A percentile compares a stretch with the other conserved stretches of the same genome.
Conservation (phyloP, 37 sponge, comb jelly and placozoan genomes). For the Cladorhizidae sp. region DNA sequence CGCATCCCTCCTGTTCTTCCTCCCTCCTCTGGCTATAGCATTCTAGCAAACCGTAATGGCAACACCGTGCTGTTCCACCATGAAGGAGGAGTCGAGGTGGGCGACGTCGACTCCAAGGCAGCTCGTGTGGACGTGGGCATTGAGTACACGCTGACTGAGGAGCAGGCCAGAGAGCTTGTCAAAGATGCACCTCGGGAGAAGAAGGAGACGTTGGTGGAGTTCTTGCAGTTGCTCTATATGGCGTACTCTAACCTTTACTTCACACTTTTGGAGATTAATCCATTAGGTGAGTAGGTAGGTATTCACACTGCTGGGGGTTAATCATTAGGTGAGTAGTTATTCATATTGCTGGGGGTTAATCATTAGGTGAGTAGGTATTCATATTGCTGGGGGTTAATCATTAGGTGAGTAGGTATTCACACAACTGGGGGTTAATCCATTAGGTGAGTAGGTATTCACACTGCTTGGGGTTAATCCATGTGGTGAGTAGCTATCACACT, state of each 20-base stretch:
- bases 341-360: no score
- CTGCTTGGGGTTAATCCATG: no score
- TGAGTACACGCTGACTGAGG: slow-evolving; percentile 28
- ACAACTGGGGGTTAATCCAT: slow-evolving; percentile 94
- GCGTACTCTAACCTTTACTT: slow-evolving; percentile 91
- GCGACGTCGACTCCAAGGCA: slow-evolving; percentile 90
- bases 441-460: slow-evolving; percentile 75
- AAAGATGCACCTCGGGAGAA: slow-evolving; percentile 38
- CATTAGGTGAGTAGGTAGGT: slow-evolving; percentile 70
- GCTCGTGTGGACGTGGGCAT: slow-evolving; percentile 61
- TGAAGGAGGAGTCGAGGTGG: slow-evolving; percentile 95
- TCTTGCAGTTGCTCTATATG: slow-evolving; percentile 73
- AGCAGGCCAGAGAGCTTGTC: slow-evolving; percentile 57
- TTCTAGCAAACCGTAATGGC: slow-evolving; percentile 77
- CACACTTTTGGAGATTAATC: slow-evolving; percentile 97
- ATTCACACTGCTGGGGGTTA: no score
- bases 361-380: no score
- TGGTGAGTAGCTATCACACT: no score
- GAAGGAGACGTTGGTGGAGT: slow-evolving; percentile 66
- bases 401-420: no score
- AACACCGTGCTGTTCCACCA: slow-evolving; percentile 87
- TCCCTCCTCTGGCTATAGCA: slow-evolving; percentile 43
- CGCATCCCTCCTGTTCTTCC: not conserved
- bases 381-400: no score
- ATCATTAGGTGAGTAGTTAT: no score